A percentile compares a stretch with the other conserved stretches of the same genome.
These are phyloP conservation scores for Paramisgurnus dabryanus DNA, from an alignment of 2,113 vertebrate species.

Conservation along the genomic window DNA sequence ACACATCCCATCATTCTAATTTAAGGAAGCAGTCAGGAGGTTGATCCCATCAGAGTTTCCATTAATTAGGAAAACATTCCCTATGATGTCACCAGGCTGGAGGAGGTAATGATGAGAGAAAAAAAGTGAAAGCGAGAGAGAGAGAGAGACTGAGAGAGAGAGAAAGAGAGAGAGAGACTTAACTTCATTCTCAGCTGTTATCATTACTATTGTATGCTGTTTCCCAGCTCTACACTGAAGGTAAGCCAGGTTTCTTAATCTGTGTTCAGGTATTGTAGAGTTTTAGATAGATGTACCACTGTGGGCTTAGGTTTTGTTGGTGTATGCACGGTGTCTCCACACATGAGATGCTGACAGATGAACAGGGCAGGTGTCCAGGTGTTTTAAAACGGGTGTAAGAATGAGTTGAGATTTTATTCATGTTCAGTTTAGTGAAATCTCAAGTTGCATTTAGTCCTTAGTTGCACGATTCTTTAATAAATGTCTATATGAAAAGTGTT, in stretches of 20 bases:
- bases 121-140: conserved; percentile 7
- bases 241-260: neutral
- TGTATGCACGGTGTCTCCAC: neutral
- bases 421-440: neutral
- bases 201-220: neutral
- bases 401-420: conserved; percentile 3
- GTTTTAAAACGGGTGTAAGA: conserved; percentile 37
- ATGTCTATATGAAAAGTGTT: neutral
- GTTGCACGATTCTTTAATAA: neutral
- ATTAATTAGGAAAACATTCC: conserved; percentile 57
- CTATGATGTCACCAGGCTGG: conserved; percentile 57
- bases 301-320: neutral
- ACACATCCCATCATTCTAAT: conserved; percentile 49
- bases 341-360: conserved; percentile 1
- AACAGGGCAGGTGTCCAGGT: conserved; percentile 2
- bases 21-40: conserved; percentile 31
- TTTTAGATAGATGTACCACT: neutral
- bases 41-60: conserved; percentile 64
- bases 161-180: conserved; percentile 47
- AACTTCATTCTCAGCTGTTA: conserved; percentile 64
- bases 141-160: conserved; percentile 21
- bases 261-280: neutral
- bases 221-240: neutral
- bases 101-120: conserved; percentile 48
- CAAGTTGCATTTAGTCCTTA: neutral